These are phyloP conservation scores for Dromococcyx pavoninus DNA, from an alignment of 2,797 vertebrate species.

Conservation along the genomic window DNA sequence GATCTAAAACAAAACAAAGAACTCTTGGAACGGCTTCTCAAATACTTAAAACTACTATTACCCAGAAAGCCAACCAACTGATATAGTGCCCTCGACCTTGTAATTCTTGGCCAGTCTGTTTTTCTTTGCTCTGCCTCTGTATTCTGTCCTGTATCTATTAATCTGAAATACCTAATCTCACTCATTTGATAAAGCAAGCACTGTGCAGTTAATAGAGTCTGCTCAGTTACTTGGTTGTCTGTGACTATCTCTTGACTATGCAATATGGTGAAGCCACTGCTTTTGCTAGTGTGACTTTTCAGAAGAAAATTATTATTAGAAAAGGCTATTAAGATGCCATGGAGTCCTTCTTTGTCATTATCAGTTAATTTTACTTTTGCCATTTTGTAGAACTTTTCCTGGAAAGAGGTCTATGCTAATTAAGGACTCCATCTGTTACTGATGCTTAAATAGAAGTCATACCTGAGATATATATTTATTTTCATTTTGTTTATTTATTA, in stretches of 20 bases:
- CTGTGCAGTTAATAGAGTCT: background rate
- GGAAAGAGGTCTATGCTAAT: background rate
- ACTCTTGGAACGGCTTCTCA: slow-evolving; percentile 31
- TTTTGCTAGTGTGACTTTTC: background rate
- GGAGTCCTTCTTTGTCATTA: background rate
- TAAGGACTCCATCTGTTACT: background rate
- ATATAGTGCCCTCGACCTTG: background rate
- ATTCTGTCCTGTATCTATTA: background rate
- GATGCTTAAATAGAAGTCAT: background rate
- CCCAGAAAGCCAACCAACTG: background rate
- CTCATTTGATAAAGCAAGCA: background rate
- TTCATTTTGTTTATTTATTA: background rate
- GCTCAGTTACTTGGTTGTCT: background rate
- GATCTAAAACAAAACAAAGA: slow-evolving; percentile 33
- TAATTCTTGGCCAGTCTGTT: background rate
- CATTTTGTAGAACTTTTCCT: background rate
- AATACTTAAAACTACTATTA: slow-evolving; percentile 55
- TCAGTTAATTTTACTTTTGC: background rate
- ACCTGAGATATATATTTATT: background rate
- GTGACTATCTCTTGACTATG: background rate
- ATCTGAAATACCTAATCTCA: background rate
- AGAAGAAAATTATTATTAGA: background rate
- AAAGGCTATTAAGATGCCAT: background rate
- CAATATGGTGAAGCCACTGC: background rate
- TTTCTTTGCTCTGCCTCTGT: slow-evolving; percentile 10